Base-by-base conservation (phyloP, 2,888 invertebrate genomes). In the Heteromyza rotundicornis region DNA sequence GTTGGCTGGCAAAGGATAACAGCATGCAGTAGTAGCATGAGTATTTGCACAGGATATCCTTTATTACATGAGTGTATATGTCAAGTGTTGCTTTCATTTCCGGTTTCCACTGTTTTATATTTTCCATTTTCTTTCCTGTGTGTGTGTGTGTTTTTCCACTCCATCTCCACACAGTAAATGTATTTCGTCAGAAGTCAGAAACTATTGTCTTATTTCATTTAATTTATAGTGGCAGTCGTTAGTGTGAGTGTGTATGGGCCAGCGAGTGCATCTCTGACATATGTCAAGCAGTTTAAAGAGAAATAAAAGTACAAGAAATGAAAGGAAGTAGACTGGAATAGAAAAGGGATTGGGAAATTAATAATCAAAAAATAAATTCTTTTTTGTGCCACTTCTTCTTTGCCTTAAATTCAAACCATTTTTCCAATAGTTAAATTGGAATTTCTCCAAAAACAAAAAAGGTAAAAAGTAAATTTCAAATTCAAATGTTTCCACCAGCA, bases 31-130 rank as follows among this genome's bases (percentile, higher is more conserved):
- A 17, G 36, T 22, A 54, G 49, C 27, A 23, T 16, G 24, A 23
- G 40, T 44, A 49, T 57, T 57, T 57, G 57, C 57, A 22, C 14
- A 57, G 35, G 47, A 57, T 57, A 57, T 49, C 47, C 57, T 27
- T 36, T 52, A 49, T 51, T 51, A 54, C 54, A 35, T 35, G 35
- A 35, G 35, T 1, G 32, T 32, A 32, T 54, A 36, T 54, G 54
- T 54, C 19, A 54, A 54, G 36, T 20, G 54, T 22, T 54, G 36
- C 54, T 32, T 54, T 35, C 17, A 54, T 54, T 54, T 54, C 54
- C 36, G 19, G 54, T 52, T 52, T 52, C 35, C 20, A 35, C 16
- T 19, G 14, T 16, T 54, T 54, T n/a, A n/a, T n/a, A n/a, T n/a
- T n/a, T n/a, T n/a, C n/a, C n/a, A n/a, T n/a, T 54, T 54, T 19